phyloP scores from a whole-genome alignment of 2,113 vertebrate species.

The Misgurnus anguillicaudatus region DNA sequence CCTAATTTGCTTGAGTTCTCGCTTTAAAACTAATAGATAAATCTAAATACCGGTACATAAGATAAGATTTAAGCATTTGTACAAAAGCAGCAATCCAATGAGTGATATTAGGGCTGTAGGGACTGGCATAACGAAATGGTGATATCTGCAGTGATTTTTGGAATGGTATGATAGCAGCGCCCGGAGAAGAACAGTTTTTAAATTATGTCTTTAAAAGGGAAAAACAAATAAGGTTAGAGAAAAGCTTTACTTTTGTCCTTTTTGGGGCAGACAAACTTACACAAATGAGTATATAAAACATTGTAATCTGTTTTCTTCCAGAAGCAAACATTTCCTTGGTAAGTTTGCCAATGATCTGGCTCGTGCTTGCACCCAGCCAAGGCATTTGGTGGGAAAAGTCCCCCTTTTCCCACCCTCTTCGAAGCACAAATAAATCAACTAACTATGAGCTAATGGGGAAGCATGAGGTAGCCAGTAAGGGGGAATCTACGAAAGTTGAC shows the following conservation, averaged over 20 bases:
- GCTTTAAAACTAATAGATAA: background rate
- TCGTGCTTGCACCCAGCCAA: conserved; percentile 69
- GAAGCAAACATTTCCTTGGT: conserved; percentile 39
- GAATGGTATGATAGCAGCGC: too few relatives aligned
- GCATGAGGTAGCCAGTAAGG: conserved; percentile 42
- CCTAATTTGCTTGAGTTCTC: background rate
- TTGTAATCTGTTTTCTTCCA: conserved; percentile 10
- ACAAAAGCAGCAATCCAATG: background rate
- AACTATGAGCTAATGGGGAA: conserved; percentile 72
- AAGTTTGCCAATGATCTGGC: conserved; percentile 54
- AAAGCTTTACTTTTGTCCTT: conserved; percentile 2
- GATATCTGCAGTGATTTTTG: too few relatives aligned
- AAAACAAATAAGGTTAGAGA: background rate
- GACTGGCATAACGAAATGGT: background rate
- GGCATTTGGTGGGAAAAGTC: conserved; percentile 74
- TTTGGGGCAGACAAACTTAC: conserved; percentile 15
- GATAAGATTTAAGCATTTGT: background rate
- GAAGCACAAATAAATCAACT: conserved; percentile 79
- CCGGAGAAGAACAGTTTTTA: background rate
- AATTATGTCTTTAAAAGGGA: background rate
- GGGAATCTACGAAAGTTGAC: conserved; percentile 43
- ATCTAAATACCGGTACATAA: background rate
- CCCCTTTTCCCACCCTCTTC: conserved; percentile 66
- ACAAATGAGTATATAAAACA: conserved; percentile 16
- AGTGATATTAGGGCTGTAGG: background rate